phyloP scores from a whole-genome alignment of 2,888 invertebrate genomes.

The Netelia virgata region DNA sequence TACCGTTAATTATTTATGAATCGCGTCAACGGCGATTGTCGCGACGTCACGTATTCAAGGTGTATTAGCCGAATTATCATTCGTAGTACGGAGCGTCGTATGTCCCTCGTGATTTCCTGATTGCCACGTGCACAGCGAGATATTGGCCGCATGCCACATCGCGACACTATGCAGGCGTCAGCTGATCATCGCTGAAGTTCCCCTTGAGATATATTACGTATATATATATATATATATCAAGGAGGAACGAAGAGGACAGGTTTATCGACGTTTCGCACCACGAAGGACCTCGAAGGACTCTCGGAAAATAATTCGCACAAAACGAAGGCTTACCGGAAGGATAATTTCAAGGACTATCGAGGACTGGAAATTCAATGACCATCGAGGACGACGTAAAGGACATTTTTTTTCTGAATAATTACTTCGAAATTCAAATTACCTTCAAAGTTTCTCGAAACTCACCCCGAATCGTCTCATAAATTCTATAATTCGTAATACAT shows the following conservation, averaged over 20 bases:
- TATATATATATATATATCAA: background rate
- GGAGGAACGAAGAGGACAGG: background rate
- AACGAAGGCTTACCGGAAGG: too few relatives aligned
- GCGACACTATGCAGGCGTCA: slow-evolving; percentile 19
- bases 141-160: slow-evolving; percentile 59
- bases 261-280: background rate
- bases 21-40: background rate
- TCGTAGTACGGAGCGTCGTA: slow-evolving; percentile 22
- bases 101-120: slow-evolving; percentile 58
- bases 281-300: too few relatives aligned
- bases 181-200: slow-evolving; percentile 34
- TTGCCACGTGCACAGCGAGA: slow-evolving; percentile 49
- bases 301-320: too few relatives aligned
- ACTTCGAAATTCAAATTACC: background rate
- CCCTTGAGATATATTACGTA: slow-evolving; percentile 8
- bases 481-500: too few relatives aligned
- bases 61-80: slow-evolving; percentile 43
- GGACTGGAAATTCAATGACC: too few relatives aligned
- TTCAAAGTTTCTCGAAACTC: background rate
- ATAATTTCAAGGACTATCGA: too few relatives aligned
- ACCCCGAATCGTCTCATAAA: background rate
- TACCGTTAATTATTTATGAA: background rate
- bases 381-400: too few relatives aligned
- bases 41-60: background rate
- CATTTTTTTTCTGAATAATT: too few relatives aligned